These are phyloP conservation scores for Diplodus sargus DNA, from an alignment of 2,797 vertebrate species.

Conservation along the genomic window DNA sequence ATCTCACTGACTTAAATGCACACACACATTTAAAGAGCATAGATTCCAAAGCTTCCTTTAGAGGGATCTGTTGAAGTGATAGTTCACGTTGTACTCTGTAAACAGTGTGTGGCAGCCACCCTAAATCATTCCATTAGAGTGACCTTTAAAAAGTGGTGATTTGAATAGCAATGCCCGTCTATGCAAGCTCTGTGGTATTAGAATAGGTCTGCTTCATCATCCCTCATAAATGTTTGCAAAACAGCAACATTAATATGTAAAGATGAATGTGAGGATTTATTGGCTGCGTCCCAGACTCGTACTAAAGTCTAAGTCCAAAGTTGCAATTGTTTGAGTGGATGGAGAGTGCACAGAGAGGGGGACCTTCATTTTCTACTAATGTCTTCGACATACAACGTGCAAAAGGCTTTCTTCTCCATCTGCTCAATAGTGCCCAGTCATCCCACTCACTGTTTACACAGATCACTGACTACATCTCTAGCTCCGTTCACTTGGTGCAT, in stretches of 20 bases:
- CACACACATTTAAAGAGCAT: background rate
- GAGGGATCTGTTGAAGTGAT: background rate
- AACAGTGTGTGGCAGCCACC: constrained; percentile 22
- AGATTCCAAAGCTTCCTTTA: background rate
- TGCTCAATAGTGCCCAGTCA: constrained; percentile 1
- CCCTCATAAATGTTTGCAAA: constrained; percentile 20
- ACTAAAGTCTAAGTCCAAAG: background rate
- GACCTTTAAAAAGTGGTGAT: constrained; percentile 51
- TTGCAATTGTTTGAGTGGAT: background rate
- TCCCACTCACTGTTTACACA: background rate
- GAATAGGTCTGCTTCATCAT: background rate
- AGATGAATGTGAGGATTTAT: constrained; percentile 3
- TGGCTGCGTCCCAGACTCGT: background rate
- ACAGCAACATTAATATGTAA: constrained; percentile 20
- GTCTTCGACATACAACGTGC: background rate
- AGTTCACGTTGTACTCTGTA: background rate
- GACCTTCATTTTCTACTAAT: constrained; percentile 19
- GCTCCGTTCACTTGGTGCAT: background rate
- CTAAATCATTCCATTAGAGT: constrained; percentile 18
- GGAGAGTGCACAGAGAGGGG: background rate
- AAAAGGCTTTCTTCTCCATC: background rate
- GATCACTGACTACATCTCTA: constrained; percentile 6
- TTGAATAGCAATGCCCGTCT: constrained; percentile 45
- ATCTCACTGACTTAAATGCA: background rate
- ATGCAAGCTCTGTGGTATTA: constrained; percentile 1